These are phyloP conservation scores for Orchesella cincta DNA, from an alignment of 1,140 invertebrate species.

Conservation along the genomic window DNA sequence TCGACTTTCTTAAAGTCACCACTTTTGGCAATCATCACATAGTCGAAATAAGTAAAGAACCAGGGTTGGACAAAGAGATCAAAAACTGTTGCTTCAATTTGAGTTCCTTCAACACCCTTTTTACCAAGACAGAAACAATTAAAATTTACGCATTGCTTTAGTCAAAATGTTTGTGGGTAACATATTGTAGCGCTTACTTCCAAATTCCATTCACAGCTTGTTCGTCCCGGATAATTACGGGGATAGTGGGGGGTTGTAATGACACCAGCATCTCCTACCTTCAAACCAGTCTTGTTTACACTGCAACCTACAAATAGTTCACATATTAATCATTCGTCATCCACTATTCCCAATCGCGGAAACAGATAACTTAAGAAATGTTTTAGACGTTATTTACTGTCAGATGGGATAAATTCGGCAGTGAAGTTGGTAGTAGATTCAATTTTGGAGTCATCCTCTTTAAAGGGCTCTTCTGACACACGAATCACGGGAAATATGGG, in stretches of 20 bases:
- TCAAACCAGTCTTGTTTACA: constrained; percentile 42
- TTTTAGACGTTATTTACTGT: constrained; percentile 6
- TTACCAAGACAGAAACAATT: too few relatives aligned
- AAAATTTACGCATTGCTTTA: too few relatives aligned
- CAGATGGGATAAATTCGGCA: not conserved
- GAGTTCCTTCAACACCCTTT: constrained; percentile 39
- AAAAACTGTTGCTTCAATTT: constrained; percentile 48
- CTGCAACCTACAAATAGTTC: constrained; percentile 40
- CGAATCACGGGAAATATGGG: constrained; percentile 5
- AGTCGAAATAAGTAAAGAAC: constrained; percentile 51
- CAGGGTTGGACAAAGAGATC: constrained; percentile 49
- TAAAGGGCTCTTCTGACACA: not conserved
- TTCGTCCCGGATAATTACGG: constrained; percentile 46
- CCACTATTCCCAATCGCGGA: too few relatives aligned
- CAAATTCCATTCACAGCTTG: constrained; percentile 46
- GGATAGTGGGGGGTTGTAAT: constrained; percentile 49
- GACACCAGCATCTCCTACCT: constrained; percentile 47
- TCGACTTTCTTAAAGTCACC: constrained; percentile 46
- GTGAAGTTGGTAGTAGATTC: not conserved
- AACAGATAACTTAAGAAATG: too few relatives aligned
- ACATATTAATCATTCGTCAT: not conserved
- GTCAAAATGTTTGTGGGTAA: too few relatives aligned
- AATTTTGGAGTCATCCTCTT: not conserved
- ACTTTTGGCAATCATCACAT: constrained; percentile 47
- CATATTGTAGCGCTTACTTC: constrained; percentile 43